Conservation (phyloP, 2,113 vertebrate genomes). For the Seriola dumerili region DNA sequence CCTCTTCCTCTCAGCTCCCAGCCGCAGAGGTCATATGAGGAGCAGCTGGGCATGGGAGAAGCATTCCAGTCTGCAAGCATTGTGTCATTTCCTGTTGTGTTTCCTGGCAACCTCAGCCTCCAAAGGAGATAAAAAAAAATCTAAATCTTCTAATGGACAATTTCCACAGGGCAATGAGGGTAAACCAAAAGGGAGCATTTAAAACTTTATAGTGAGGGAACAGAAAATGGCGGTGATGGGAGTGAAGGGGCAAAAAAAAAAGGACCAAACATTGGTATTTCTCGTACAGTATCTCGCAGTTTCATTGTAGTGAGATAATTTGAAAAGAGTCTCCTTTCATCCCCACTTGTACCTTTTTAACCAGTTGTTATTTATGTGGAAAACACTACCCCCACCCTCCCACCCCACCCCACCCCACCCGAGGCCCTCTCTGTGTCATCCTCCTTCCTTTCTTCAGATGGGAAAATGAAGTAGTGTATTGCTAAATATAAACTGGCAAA, state of each 20-base stretch:
- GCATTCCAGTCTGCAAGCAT: slow-evolving; percentile 80
- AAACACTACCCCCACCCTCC: background rate
- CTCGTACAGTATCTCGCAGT: background rate
- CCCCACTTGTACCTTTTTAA: slow-evolving; percentile 56
- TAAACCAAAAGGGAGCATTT: slow-evolving; percentile 69
- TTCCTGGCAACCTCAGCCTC: slow-evolving; percentile 85
- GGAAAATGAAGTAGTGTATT: slow-evolving; percentile 83
- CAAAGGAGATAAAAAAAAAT: slow-evolving; percentile 75
- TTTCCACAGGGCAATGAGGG: slow-evolving; percentile 82
- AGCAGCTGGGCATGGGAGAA: slow-evolving; percentile 85
- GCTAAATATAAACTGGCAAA: slow-evolving; percentile 94
- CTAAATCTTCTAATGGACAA: slow-evolving; percentile 79
- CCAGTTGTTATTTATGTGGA: slow-evolving; percentile 57
- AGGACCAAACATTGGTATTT: background rate
- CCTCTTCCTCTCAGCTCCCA: slow-evolving; percentile 11
- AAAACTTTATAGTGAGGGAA: slow-evolving; percentile 49
- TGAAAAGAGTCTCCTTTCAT: slow-evolving; percentile 37
- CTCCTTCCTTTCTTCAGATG: slow-evolving; percentile 73
- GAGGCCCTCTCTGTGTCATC: slow-evolving; percentile 63
- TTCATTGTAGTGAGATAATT: slow-evolving; percentile 29
- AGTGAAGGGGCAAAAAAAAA: slow-evolving; percentile 43
- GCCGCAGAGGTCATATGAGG: slow-evolving; percentile 78
- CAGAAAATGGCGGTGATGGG: slow-evolving; percentile 79
- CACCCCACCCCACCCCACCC: slow-evolving; percentile 19
- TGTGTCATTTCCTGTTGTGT: slow-evolving; percentile 89